These are phyloP conservation scores for Amyelois transitella DNA, from an alignment of 1,140 invertebrate genomes.

Conservation along the genomic window DNA sequence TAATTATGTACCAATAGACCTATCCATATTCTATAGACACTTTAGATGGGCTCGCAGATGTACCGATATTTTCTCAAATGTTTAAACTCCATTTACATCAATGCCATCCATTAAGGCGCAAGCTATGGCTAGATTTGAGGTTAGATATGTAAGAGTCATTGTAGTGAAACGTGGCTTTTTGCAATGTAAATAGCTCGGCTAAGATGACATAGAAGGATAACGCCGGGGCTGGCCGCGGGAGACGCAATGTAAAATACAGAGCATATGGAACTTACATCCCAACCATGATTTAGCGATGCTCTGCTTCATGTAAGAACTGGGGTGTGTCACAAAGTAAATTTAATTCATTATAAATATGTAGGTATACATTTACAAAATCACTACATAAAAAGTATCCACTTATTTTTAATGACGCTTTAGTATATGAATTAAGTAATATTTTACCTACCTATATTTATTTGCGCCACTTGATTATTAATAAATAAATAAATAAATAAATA, in stretches of 20 bases:
- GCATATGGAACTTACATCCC: not conserved
- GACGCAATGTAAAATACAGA: slow-evolving; percentile 8
- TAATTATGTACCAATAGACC: not conserved
- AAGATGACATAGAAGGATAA: slow-evolving; percentile 23
- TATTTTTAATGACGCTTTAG: too few species aligned
- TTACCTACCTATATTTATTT: too few species aligned
- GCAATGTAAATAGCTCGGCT: slow-evolving; percentile 4
- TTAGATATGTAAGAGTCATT: not conserved
- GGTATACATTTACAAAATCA: too few species aligned
- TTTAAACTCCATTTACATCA: slow-evolving; percentile 23
- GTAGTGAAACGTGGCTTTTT: slow-evolving; percentile 6
- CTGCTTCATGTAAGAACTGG: too few species aligned
- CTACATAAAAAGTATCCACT: too few species aligned
- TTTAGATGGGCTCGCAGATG: not conserved
- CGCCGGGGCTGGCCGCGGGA: not conserved
- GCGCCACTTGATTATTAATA: too few species aligned
- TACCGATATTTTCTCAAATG: slow-evolving; percentile 23
- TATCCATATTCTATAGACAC: not conserved
- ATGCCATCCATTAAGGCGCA: slow-evolving; percentile 16
- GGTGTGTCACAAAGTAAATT: too few species aligned
- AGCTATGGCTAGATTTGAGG: not conserved
- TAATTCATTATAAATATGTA: too few species aligned
- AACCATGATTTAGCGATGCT: too few species aligned
- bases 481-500: too few species aligned
- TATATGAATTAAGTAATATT: too few species aligned